These are phyloP conservation scores for Cricetomys ansorgei DNA, from an alignment of 2,113 vertebrate genomes.

Conservation along the genomic window DNA sequence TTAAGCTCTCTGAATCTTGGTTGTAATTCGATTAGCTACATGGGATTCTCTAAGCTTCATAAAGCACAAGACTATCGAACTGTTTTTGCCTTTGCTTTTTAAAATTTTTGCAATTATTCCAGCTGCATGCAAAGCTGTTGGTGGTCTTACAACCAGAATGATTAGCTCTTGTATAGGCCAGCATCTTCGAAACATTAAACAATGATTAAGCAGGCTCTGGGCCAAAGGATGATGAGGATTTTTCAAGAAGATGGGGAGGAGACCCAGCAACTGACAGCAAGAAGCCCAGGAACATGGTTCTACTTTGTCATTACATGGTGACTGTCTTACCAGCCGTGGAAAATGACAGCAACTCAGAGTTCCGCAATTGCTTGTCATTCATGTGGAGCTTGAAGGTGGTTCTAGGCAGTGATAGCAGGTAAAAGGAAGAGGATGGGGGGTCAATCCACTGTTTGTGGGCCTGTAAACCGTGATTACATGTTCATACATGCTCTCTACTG, in stretches of 20 bases:
- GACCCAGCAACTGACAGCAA: slow-evolving; percentile 69
- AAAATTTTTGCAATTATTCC: slow-evolving; percentile 79
- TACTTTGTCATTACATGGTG: slow-evolving; percentile 76
- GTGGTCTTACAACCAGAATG: slow-evolving; percentile 80
- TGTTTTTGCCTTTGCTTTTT: slow-evolving; percentile 60
- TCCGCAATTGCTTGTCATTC: slow-evolving; percentile 74
- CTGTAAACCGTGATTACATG: not conserved
- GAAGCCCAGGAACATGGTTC: slow-evolving; percentile 77
- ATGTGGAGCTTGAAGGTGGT: slow-evolving; percentile 59
- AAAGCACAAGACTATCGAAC: slow-evolving; percentile 74
- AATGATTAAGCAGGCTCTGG: slow-evolving; percentile 83
- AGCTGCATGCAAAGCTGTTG: slow-evolving; percentile 79
- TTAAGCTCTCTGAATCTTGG: slow-evolving; percentile 69
- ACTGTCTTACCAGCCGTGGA: slow-evolving; percentile 75
- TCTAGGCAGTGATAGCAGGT: slow-evolving; percentile 2
- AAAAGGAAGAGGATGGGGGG: not conserved
- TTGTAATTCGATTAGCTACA: slow-evolving; percentile 71
- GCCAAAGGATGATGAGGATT: slow-evolving; percentile 77
- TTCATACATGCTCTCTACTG: not conserved
- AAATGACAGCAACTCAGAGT: slow-evolving; percentile 80
- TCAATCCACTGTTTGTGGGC: not conserved
- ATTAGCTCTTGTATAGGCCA: slow-evolving; percentile 75
- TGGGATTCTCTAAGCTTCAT: slow-evolving; percentile 75
- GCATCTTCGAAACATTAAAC: slow-evolving; percentile 85
- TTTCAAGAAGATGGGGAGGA: slow-evolving; percentile 64